Evolutionary conservation across 2,888 invertebrate species (phyloP).

Genomic region (Luperina nickerlii): DNA sequence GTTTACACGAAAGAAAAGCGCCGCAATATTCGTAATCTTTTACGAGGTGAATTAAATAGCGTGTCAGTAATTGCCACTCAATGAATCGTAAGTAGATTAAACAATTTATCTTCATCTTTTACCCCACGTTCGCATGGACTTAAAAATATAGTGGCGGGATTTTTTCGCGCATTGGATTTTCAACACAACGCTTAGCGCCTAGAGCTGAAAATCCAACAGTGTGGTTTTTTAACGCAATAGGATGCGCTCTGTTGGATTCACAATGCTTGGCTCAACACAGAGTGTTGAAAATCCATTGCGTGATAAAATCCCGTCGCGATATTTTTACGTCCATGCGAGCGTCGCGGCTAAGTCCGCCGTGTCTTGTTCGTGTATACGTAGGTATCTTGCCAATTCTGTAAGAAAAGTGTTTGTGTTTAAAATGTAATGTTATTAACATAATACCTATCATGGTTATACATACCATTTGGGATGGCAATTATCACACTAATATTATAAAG

Average conservation of each 20-base stretch:
- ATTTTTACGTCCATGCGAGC: not conserved
- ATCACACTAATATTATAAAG: too few relatives aligned
- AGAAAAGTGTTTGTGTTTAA: not conserved
- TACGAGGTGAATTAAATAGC: slow-evolving; percentile 27
- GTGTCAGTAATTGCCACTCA: slow-evolving; percentile 49
- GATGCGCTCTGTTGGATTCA: not conserved
- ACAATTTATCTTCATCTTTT: slow-evolving; percentile 31
- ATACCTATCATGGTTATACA: not conserved
- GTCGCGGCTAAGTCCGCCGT: not conserved
- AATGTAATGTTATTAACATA: not conserved
- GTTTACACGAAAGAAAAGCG: not conserved
- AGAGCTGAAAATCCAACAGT: not conserved
- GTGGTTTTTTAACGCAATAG: not conserved
- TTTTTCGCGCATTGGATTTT: not conserved
- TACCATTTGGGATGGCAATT: too few relatives aligned
- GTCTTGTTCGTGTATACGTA: not conserved
- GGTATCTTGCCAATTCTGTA: not conserved
- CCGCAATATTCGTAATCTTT: slow-evolving; percentile 21
- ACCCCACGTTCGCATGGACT: not conserved
- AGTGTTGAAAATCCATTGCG: not conserved
- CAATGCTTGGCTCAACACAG: not conserved
- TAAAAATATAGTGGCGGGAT: not conserved
- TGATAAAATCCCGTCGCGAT: not conserved
- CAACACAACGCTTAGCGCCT: not conserved
- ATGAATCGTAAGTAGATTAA: slow-evolving; percentile 50